These are phyloP conservation scores for Leucophora obtusa DNA, from an alignment of 2,888 invertebrate species.

Conservation along the genomic window DNA sequence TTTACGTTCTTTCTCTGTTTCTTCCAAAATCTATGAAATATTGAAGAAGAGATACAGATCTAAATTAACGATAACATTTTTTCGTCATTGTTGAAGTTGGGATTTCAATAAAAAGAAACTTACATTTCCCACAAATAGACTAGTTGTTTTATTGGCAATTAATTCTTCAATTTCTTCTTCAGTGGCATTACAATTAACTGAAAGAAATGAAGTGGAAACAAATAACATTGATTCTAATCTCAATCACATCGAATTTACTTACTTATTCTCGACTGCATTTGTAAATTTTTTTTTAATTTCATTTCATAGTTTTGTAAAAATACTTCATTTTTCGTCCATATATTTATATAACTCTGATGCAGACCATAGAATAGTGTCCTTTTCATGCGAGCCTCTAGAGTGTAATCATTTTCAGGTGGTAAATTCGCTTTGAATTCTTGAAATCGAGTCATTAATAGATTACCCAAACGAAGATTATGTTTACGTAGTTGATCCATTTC, in stretches of 20 bases:
- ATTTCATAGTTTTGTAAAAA: slow-evolving; percentile 77
- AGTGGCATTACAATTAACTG: slow-evolving; percentile 76
- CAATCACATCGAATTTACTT: slow-evolving; percentile 53
- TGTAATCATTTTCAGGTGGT: slow-evolving; percentile 75
- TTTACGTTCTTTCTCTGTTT: slow-evolving; percentile 77
- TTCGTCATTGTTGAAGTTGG: slow-evolving; percentile 11
- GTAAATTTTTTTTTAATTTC: slow-evolving; percentile 77
- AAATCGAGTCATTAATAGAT: slow-evolving; percentile 75
- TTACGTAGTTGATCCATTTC: slow-evolving; percentile 77
- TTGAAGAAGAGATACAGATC: slow-evolving; percentile 41
- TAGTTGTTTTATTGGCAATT: slow-evolving; percentile 77
- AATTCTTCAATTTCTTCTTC: slow-evolving; percentile 78
- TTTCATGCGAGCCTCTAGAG: slow-evolving; percentile 77
- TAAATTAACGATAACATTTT: slow-evolving; percentile 52
- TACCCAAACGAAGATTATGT: slow-evolving; percentile 76
- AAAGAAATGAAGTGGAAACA: not conserved
- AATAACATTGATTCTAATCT: no score
- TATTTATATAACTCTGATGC: slow-evolving; percentile 76
- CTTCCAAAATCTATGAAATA: slow-evolving; percentile 75
- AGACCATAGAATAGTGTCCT: slow-evolving; percentile 77
- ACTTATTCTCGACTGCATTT: slow-evolving; percentile 78
- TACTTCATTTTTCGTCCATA: slow-evolving; percentile 76
- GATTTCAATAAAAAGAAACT: slow-evolving; percentile 59
- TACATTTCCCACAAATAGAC: slow-evolving; percentile 78
- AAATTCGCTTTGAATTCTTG: slow-evolving; percentile 75